Percentiles rank a stretch among this genome's conserved stretches.
These are phyloP conservation scores for Drosophila mayri DNA, from an alignment of 1,140 invertebrate genomes.

Conservation along the genomic window DNA sequence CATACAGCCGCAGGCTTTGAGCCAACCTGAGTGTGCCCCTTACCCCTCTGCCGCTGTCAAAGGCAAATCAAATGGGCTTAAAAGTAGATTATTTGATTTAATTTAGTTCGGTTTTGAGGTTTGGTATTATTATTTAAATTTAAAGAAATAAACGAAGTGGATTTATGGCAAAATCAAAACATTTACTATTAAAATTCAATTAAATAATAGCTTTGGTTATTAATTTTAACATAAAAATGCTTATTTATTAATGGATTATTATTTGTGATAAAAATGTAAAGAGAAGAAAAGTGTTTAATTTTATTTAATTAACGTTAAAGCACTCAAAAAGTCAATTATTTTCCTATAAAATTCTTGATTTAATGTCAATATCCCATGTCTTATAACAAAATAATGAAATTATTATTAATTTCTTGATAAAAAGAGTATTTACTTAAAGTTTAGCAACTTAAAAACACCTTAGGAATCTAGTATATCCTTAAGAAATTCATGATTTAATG, in stretches of 20 bases:
- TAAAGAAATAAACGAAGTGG: no score
- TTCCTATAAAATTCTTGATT: background rate
- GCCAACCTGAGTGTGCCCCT: background rate
- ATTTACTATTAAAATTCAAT: no score
- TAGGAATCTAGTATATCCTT: background rate
- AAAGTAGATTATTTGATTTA: conserved; percentile 46
- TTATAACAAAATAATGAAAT: background rate
- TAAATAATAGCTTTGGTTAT: no score
- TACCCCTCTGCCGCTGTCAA: conserved; percentile 18
- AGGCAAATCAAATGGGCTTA: conserved; percentile 59
- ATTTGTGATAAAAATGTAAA: no score
- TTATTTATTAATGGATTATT: no score
- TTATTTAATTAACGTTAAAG: no score
- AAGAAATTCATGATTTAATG: background rate
- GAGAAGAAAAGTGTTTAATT: no score
- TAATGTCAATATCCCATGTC: background rate
- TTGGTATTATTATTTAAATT: background rate
- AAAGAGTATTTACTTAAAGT: no score
- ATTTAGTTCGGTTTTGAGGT: conserved; percentile 5
- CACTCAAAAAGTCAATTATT: background rate
- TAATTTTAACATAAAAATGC: no score
- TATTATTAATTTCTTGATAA: no score
- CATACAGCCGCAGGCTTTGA: conserved; percentile 13
- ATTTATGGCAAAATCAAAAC: no score
- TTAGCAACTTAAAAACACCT: background rate